These are phyloP conservation scores for Hippopotamus amphibius DNA, from an alignment of 2,113 vertebrate species.

Conservation along the genomic window DNA sequence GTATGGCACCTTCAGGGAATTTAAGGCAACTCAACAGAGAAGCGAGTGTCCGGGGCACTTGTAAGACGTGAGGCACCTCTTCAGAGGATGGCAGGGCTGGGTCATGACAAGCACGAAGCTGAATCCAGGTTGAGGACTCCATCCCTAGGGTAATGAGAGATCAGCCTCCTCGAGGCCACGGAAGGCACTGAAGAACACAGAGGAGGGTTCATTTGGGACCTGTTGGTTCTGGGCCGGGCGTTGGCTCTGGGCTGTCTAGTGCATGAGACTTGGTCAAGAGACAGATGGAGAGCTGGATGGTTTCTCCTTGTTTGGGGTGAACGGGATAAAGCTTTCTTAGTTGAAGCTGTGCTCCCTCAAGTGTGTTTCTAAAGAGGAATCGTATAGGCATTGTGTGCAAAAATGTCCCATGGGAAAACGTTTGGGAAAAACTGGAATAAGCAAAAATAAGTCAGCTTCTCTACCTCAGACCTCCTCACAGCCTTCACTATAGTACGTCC, in stretches of 20 bases:
- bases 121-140: background rate
- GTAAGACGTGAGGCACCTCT: background rate
- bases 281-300: background rate
- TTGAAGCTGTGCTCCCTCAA: background rate
- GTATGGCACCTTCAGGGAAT: background rate
- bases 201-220: background rate
- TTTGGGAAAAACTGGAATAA: background rate
- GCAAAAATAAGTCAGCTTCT: background rate
- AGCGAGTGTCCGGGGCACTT: background rate
- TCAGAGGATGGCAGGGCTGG: background rate
- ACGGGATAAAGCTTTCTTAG: background rate
- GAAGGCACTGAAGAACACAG: background rate
- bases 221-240: rapidly evolving
- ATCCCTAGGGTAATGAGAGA: background rate
- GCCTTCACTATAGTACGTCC: background rate
- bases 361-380: background rate
- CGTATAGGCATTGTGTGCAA: background rate
- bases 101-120: rapidly evolving
- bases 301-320: background rate
- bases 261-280: background rate
- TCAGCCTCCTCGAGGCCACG: background rate
- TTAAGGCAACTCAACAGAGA: background rate
- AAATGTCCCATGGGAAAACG: background rate
- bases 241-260: background rate
- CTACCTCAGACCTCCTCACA: background rate